Evolutionary conservation across 2,888 invertebrate genomes (phyloP), one percentile per base, ranked within the genome.

Genomic region (Drosophila formosana): DNA sequence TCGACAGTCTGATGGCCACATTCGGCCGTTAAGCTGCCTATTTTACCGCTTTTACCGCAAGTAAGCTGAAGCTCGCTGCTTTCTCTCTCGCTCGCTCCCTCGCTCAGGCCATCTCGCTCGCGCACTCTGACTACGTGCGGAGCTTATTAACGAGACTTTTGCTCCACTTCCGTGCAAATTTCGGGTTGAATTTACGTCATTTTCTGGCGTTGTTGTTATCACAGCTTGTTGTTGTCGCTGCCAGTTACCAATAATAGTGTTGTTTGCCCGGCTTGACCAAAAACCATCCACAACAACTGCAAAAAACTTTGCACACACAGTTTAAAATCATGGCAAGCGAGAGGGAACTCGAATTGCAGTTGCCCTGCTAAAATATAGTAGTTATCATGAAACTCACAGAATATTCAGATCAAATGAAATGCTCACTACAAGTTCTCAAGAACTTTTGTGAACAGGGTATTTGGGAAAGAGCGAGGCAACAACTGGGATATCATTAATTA

Each of bases 401-500:
- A 18, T 18, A 18, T 18, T 18, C 18, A 18, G 18, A 18, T 18
- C 18, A 18, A 18, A 18, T 18, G 18, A 18, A 18, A 18, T 18
- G 18, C 18, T 18, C 18, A 18, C 18, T n/a, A n/a, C n/a, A n/a
- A n/a, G n/a, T n/a, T n/a, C n/a, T n/a, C n/a, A n/a, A n/a, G n/a
- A n/a, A n/a, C n/a, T n/a, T n/a, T n/a, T n/a, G 18, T 18, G 18
- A 18, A 18, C 18, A 62, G 45, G 28, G 53, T 37, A 53, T 46
- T 18, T n/a, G 3, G 18, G 1, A 13, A 34, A 13, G 6, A 18
- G 18, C 18, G 18, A 18, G 3, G 0, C 52, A 39, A 41, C 32
- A 26, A 32, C n/a, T 30, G n/a, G 23, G 50, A 65, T 72, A 62
- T 64, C 62, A 80, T 80, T 76, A 72, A 78, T 80, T 78, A 78